phyloP scores from a whole-genome alignment of 1,140 invertebrate species.

The Trachelipus rathkii region DNA sequence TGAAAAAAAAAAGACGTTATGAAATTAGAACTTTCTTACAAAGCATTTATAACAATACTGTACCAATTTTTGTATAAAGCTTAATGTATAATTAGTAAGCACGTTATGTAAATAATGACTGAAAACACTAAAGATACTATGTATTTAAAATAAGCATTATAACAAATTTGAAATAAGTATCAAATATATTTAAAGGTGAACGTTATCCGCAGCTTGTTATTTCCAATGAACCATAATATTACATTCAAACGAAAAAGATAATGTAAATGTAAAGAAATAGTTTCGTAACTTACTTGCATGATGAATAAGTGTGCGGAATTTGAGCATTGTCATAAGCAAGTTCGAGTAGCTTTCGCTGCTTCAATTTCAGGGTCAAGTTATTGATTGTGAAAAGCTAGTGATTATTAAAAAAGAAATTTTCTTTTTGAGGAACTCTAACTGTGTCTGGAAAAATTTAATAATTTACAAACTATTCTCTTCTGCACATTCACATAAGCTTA shows the following conservation, averaged over 20 bases:
- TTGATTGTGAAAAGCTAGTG: background rate
- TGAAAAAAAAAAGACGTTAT: too few species aligned
- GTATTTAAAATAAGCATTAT: too few species aligned
- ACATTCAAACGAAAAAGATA: slow-evolving; percentile 26
- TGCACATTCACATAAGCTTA: too few species aligned
- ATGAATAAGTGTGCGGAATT: slow-evolving; percentile 35
- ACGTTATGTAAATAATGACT: too few species aligned
- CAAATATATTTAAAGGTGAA: background rate
- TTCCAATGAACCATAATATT: background rate
- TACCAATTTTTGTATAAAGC: too few species aligned
- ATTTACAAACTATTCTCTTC: too few species aligned
- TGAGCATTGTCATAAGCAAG: slow-evolving; percentile 66
- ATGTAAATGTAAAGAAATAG: slow-evolving; percentile 54
- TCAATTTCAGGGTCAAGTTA: slow-evolving; percentile 55
- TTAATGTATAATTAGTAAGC: too few species aligned
- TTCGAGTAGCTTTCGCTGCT: slow-evolving; percentile 73
- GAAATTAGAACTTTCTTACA: too few species aligned
- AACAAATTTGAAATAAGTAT: too few species aligned
- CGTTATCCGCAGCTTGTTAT: too few species aligned
- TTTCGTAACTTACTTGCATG: slow-evolving; percentile 23
- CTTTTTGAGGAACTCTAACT: slow-evolving; percentile 68
- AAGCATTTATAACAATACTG: too few species aligned
- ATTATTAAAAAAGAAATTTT: slow-evolving; percentile 50
- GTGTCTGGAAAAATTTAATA: slow-evolving; percentile 44
- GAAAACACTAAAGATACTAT: too few species aligned